phyloP scores from a whole-genome alignment of 92 coral and sea anemone species.

The Zoanthus solanderi region DNA sequence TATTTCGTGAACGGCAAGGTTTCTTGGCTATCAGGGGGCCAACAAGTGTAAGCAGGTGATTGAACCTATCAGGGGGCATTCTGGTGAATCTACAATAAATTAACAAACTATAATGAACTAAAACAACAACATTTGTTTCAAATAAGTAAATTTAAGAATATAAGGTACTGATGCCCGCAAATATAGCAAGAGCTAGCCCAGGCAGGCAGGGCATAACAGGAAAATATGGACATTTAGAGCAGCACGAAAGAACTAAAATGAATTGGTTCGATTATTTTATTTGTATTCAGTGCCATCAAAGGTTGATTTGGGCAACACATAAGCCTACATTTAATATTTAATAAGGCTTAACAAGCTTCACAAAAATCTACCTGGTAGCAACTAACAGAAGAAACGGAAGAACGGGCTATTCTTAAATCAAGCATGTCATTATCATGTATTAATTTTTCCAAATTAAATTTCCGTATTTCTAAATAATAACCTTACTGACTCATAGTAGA shows the following conservation, averaged over 20 bases:
- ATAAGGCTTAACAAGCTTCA: neutral
- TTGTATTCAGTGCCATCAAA: slow-evolving; percentile 35
- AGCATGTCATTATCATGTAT: slow-evolving; percentile 12
- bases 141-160: slow-evolving; percentile 1
- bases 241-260: slow-evolving; percentile 28
- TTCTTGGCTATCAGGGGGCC: no score
- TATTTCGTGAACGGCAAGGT: no score
- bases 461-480: no score
- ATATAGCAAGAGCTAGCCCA: slow-evolving; percentile 13
- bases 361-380: slow-evolving; percentile 9
- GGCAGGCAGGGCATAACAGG: slow-evolving; percentile 22
- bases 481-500: neutral
- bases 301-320: slow-evolving; percentile 33
- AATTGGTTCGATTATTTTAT: slow-evolving; percentile 27
- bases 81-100: slow-evolving; percentile 8
- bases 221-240: slow-evolving; percentile 28
- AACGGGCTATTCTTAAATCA: slow-evolving; percentile 13
- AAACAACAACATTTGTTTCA: slow-evolving; percentile 21
- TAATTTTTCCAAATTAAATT: neutral
- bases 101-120: slow-evolving; percentile 10
- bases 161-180: slow-evolving; percentile 20
- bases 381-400: neutral
- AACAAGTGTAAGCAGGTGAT: no score
- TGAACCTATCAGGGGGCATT: neutral
- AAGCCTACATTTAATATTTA: slow-evolving; percentile 9